Evolutionary conservation across 2,113 vertebrate genomes (phyloP), one percentile per base, ranked within the genome.

Genomic region (Poecilia latipinna): DNA sequence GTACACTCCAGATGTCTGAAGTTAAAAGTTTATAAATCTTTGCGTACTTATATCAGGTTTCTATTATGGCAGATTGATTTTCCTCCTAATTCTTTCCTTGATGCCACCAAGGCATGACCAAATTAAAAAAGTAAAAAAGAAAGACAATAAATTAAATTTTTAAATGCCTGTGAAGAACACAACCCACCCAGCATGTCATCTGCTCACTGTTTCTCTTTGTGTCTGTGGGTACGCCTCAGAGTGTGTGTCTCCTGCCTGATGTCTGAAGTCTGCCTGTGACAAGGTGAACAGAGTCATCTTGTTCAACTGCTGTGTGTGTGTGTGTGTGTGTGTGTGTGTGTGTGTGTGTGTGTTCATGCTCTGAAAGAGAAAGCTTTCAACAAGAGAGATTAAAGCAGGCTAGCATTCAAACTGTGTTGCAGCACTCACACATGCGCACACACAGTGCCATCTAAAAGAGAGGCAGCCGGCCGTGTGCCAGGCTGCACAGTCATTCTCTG

Each of bases 241-340:
- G 29, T 54, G 71, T 65, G 66, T 65, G 66, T 57, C 28, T 60
- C 13, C 57, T 66, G 24, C 13, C 32, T 63, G 57, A 77, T 70
- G 54, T 39, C 48, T 37, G 62, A 65, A 13, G 72, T 81, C 65
- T 79, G 78, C 33, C 37, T 67, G 48, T 79, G 85, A 75, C 84
- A 69, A 80, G 84, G 66, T 68, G 75, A 81, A 76, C 65, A 70
- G 67, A 67, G 78, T 79, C n/a, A 24, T 84, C 65, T 4, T 72
- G 76, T 75, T 79, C 29, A 42, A 1, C 75, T 79, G 81, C 85
- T 76, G 70, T 57, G 29, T 29, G 29, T 29, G 29, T 29, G 29
- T 29, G 29, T 29, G 29, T 76, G 74, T 57, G 2, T 32, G 29
- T 76, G 74, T 57, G 2, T 32, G 64, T 80, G 63, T 79, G 61